Conservation (phyloP, 2,797 vertebrate species). For the Etheostoma nigrum region DNA sequence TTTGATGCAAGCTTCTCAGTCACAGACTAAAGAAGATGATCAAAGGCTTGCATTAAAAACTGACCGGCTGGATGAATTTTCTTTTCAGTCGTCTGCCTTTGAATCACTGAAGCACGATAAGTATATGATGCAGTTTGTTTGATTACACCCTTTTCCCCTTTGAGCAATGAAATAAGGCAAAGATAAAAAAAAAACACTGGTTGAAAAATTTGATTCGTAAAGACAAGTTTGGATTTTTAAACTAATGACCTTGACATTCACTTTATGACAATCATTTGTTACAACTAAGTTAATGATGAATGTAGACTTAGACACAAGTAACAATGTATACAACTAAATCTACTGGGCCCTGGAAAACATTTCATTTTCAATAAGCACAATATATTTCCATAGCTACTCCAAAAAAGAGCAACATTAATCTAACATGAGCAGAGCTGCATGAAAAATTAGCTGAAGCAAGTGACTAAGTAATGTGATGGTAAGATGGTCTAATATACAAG, state of each 20-base stretch:
- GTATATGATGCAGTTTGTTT: constrained; percentile 18
- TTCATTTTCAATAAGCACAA: background rate
- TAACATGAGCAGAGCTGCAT: constrained; percentile 27
- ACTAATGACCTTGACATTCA: constrained; percentile 28
- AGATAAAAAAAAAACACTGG: constrained; percentile 27
- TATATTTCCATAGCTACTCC: constrained; percentile 11
- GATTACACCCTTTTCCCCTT: constrained; percentile 21
- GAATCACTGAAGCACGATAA: constrained; percentile 20
- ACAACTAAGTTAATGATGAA: constrained; percentile 17
- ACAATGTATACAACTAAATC: constrained; percentile 15
- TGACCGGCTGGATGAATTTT: constrained; percentile 4
- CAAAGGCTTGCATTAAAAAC: constrained; percentile 38
- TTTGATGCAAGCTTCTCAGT: constrained; percentile 44
- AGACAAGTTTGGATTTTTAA: constrained; percentile 23
- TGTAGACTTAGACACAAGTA: constrained; percentile 20
- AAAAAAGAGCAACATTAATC: constrained; percentile 12
- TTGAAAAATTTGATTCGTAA: constrained; percentile 7
- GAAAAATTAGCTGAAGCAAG: background rate
- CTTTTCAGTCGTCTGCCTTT: constrained; percentile 22
- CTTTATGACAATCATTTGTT: constrained; percentile 30
- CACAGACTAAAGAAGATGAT: constrained; percentile 30
- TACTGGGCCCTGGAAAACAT: constrained; percentile 8
- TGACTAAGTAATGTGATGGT: constrained; percentile 4
- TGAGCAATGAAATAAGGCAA: constrained; percentile 58
- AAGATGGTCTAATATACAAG: constrained; percentile 12